Base-by-base conservation (phyloP, 2,888 invertebrate genomes). In the Allolobophora icterica region DNA sequence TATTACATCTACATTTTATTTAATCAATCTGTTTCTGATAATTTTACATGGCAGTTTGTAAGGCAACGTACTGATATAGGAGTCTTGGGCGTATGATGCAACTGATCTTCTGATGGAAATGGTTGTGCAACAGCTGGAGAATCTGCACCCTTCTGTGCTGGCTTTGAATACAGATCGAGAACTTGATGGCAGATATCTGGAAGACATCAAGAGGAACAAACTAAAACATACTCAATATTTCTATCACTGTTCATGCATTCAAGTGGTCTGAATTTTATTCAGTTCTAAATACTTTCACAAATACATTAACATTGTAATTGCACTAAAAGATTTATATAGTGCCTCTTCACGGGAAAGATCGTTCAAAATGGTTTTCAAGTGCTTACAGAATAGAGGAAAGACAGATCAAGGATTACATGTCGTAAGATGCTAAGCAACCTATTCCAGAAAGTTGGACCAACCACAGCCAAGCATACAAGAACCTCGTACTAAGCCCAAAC, bases 161-260 rank as follows among this genome's bases (percentile, higher is more conserved):
- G 92, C 34, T 91, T 90, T 1, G 93, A 93, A 95, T 99, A 99
- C 92, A 99, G 96, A 95, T 99, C 99, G 92, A 99, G 95, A 24
- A 97, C 97, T 96, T 97, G 99, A 96, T 99, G 99, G 94, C 99
- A 99, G 93, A 99, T 98, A 96, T 99, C 99, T 97, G 94, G 40
- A 95, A 95, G 91, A 91, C 30, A 71, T n/a, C 0, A 30, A 30
- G 8, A n/a, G 8, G 1, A 71, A 30, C 8, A 71, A 30, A 58
- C 5, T 58, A 45, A n/a, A n/a, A n/a, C n/a, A n/a, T n/a, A n/a
- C n/a, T 45, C 5, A 45, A 45, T 15, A 58, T 58, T 58, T 58
- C 58, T 58, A 58, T 58, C 58, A 58, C 30, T 58, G 58, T 30
- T 30, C 58, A 58, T 6, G 58, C 58, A 58, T 58, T 24, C 2